Base-by-base conservation (phyloP, 1,140 invertebrate genomes). In the Panagrolaimus sp. region DNA sequence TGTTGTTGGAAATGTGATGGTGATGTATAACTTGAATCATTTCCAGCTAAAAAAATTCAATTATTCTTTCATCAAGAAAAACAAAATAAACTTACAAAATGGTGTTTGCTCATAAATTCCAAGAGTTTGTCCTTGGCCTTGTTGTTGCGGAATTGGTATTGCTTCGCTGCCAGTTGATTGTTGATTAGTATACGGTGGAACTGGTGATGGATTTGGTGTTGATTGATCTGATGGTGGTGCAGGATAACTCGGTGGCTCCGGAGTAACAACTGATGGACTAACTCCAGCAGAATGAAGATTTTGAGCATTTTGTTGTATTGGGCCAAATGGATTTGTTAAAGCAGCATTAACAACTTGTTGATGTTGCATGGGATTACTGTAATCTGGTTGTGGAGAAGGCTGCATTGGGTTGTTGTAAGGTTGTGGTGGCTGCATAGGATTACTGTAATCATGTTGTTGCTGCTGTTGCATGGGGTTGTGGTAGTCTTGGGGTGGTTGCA, bases 1-100 rank as follows among this genome's bases (percentile, higher is more conserved):
- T 58, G 52, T 17, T 58, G 52, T 58, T 58, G 52, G 17, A 58
- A 58, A 28, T 58, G 52, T 21, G 52, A 58, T 28, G 52, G 52
- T 28, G 52, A 58, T 0, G 52, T 58, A 28, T 58, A 28, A 58
- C 21, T 58, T 58, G 15, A 58, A 58, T 24, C 3, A 58, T 6
- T 26, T 4, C 28, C 28, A 10, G 52, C 12, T 28, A 12, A 58
- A 58, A 6, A 58, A 58, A 58, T 58, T 58, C 3, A 58, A 58
- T 2, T 2, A 58, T 6, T 12, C 0, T 58, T 58, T 26, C 10
- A 2, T 28, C 3, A 58, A 58, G 1, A 52, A 52, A 52, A 24
- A 21, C 26, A 24, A 7, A n/a, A n/a, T n/a, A 58, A 58, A 58
- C 17, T 58, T 14, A 58, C 52, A 58, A 21, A 21, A 58, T 28